Evolutionary conservation across 35 echinoderm and acorn worm genomes (phyloP), one percentile per base, ranked within the genome.

Genomic region (Diadema setosum): DNA sequence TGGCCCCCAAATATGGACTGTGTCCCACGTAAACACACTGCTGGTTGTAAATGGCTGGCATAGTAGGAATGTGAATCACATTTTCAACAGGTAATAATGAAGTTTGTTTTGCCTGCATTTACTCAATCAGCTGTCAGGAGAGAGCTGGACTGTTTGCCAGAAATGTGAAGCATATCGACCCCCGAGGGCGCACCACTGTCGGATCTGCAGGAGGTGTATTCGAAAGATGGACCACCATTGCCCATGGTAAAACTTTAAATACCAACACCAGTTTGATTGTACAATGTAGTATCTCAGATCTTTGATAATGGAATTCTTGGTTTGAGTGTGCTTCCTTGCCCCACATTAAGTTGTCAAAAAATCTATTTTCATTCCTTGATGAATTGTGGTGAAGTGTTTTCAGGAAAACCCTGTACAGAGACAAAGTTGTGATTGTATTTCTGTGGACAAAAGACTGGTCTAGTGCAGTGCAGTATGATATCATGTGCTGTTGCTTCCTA

Each of bases 191-290:
- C 95, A 98, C 50, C 95, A 98, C 46, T 98, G 95, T 52, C 65
- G 95, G 34, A 93, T 98, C 15, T 98, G 95, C 39, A 41, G 92
- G 23, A 59, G 95, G 67, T 98, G 95, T 81, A 80, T 98, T 16
- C 82, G 95, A 6, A 98, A 98, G 80, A 98, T 98, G 95, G 95
- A 98, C 58, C 95, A 98, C 46, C 95, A 98, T 36, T 98, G 95
- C 91, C 95, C 95, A 74, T 98, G 95, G 95, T 98, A 83, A 81
- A 85, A n/a, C n/a, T n/a, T n/a, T n/a, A n/a, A n/a, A n/a, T n/a
- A n/a, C n/a, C n/a, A n/a, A n/a, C n/a, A n/a, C n/a, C n/a, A n/a
- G n/a, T n/a, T n/a, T n/a, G n/a, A n/a, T n/a, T n/a, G n/a, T n/a
- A n/a, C n/a, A n/a, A n/a, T n/a, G n/a, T n/a, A n/a, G n/a, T n/a